Evolutionary conservation across 2,888 invertebrate genomes (phyloP).

Genomic region (Trichogramma dendrolimi): DNA sequence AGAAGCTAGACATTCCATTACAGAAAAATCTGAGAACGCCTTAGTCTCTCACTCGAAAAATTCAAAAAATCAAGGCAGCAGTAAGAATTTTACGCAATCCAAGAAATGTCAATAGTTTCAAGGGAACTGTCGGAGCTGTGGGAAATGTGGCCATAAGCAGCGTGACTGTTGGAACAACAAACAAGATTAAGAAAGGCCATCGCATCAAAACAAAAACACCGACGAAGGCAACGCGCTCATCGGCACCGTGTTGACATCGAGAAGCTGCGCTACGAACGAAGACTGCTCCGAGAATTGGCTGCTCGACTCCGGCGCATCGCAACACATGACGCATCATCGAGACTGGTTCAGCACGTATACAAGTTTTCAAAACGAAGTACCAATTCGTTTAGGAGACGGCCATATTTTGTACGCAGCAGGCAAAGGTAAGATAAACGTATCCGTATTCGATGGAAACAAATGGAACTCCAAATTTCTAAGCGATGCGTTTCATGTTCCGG

Average conservation of each 20-base stretch:
- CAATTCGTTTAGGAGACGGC: constrained; percentile 17
- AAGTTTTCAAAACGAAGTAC: constrained; percentile 15
- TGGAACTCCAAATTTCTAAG: constrained; percentile 26
- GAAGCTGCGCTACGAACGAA: neutral
- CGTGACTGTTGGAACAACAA: neutral
- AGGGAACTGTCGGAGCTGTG: neutral
- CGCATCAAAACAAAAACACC: neutral
- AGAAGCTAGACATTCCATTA: constrained; percentile 2
- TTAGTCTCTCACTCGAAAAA: neutral
- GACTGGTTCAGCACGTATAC: constrained; percentile 27
- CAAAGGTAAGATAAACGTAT: constrained; percentile 29
- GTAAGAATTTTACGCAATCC: neutral
- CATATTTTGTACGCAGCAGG: constrained; percentile 24
- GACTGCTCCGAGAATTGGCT: constrained; percentile 17
- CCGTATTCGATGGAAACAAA: constrained; percentile 24
- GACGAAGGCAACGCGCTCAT: constrained; percentile 11
- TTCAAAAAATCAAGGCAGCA: neutral
- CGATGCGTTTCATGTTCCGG: constrained; percentile 19
- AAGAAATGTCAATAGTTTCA: no score
- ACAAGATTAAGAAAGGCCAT: neutral
- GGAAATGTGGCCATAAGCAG: constrained; percentile 1
- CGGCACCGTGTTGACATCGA: constrained; percentile 13
- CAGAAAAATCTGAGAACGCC: constrained; percentile 5
- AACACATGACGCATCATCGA: constrained; percentile 30
- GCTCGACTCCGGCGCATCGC: constrained; percentile 32